phyloP scores from a whole-genome alignment of 2,797 vertebrate species.

The Brachymystax lenok region DNA sequence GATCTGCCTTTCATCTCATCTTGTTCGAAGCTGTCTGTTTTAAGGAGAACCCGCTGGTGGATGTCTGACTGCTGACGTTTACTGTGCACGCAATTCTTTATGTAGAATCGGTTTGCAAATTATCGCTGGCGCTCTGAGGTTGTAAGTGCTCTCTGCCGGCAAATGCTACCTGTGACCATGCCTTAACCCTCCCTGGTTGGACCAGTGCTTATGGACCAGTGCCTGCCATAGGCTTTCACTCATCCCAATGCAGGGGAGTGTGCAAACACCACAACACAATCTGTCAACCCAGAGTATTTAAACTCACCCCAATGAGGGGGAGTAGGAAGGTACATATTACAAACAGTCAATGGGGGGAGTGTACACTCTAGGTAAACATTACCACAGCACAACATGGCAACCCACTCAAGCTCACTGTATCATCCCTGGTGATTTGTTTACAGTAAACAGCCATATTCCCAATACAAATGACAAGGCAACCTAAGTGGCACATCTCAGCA shows the following conservation, averaged over 20 bases:
- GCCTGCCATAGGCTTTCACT: not conserved
- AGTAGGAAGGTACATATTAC: too few relatives aligned
- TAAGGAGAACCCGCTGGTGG: too few relatives aligned
- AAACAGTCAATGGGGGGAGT: not conserved
- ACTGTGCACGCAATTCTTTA: too few relatives aligned
- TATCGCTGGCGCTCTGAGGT: too few relatives aligned
- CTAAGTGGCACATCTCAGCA: not conserved
- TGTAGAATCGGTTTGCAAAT: too few relatives aligned
- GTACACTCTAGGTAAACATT: too few relatives aligned
- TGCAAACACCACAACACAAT: constrained; percentile 36
- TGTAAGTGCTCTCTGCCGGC: too few relatives aligned
- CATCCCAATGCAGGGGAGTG: constrained; percentile 37
- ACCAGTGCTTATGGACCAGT: not conserved
- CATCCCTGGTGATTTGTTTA: not conserved
- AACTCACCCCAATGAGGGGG: not conserved
- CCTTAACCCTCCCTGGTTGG: not conserved
- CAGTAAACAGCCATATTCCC: not conserved
- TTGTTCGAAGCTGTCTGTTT: too few relatives aligned
- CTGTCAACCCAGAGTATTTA: constrained; percentile 17
- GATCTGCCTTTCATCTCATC: constrained; percentile 6
- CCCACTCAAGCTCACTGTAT: not conserved
- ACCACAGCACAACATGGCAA: not conserved
- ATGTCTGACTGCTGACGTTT: too few relatives aligned
- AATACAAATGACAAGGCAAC: not conserved
- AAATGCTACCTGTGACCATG: too few relatives aligned